Base-by-base conservation (phyloP, 2,113 vertebrate genomes). In the Sander lucioperca region DNA sequence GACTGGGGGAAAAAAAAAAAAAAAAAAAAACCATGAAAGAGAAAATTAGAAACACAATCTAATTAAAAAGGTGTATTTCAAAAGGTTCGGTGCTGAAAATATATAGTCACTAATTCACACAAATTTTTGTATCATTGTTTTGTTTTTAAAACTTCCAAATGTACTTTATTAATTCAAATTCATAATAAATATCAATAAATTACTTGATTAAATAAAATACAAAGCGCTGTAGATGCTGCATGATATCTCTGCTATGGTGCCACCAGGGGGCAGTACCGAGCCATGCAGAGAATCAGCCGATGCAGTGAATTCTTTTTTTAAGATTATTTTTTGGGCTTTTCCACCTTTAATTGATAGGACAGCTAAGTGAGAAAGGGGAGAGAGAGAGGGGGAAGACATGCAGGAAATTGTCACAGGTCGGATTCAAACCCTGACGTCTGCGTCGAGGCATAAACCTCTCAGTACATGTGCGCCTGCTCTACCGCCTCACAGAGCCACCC, bases 251-350 rank as follows among this genome's bases (percentile, higher is more conserved):
- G 25, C 67, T 30, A 36, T 57, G 5, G 0, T 14, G 45, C 88
- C 93, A 92, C 92, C 56, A 80, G 89, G 86, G 83, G 92, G 56
- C 88, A 91, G 77, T 54, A 19, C 30, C 51, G 56, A 85, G 80
- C 81, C n/a, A 10, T 57, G 16, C 48, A 84, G 33, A 56, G n/a
- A 79, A 36, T 43, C 18, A 59, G 70, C 43, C 7, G 8, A 58
- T n/a, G 72, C 56, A 56, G 67, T 63, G 50, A 54, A 62, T 68
- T 74, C 72, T 33, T 5, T 33, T 33, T 33, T 33, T 33, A 30
- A 30, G 30, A 30, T 30, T 30, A 30, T 30, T 30, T 33, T 33
- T 33, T 5, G 30, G 30, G 30, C 30, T 33, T 33, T 33, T 33
- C 30, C 30, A 5, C 30, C 30, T 33, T 33, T 5, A 33, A 33